Conservation (phyloP, 2,888 invertebrate species). For the Euphydryas editha region DNA sequence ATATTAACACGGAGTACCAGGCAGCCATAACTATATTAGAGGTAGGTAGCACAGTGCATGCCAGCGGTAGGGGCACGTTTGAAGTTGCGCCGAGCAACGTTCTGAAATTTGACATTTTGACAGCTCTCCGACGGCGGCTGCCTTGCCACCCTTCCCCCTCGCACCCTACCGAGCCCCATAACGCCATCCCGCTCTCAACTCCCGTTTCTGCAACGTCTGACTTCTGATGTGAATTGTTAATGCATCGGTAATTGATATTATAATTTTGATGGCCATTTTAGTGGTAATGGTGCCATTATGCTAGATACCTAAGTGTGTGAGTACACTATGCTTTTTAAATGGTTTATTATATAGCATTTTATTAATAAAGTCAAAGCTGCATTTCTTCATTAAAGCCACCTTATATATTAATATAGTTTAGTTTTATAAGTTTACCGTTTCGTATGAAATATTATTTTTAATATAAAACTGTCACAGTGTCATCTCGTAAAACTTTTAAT, state of each 20-base stretch:
- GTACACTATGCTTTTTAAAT: not conserved
- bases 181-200: slow-evolving; percentile 68
- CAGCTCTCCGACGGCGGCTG: slow-evolving; percentile 81
- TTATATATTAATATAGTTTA: not conserved
- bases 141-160: slow-evolving; percentile 63
- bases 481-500: not conserved
- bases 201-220: slow-evolving; percentile 80
- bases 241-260: slow-evolving; percentile 83
- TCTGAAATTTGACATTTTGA: slow-evolving; percentile 85
- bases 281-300: slow-evolving; percentile 62
- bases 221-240: slow-evolving; percentile 83
- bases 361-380: not conserved
- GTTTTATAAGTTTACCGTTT: too few relatives aligned
- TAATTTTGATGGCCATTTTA: slow-evolving; percentile 78
- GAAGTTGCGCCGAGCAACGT: slow-evolving; percentile 78
- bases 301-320: slow-evolving; percentile 46
- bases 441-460: not conserved
- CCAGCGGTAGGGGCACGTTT: slow-evolving; percentile 80
- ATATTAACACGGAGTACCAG: slow-evolving; percentile 79
- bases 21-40: slow-evolving; percentile 79
- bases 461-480: not conserved
- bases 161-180: slow-evolving; percentile 50
- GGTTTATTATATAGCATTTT: not conserved
- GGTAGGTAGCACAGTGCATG: slow-evolving; percentile 70
- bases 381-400: not conserved